Percentiles rank a stretch among this genome's conserved stretches.
Evolutionary conservation across 2,888 invertebrate genomes (phyloP).

Genomic region (Perdita meconis): DNA sequence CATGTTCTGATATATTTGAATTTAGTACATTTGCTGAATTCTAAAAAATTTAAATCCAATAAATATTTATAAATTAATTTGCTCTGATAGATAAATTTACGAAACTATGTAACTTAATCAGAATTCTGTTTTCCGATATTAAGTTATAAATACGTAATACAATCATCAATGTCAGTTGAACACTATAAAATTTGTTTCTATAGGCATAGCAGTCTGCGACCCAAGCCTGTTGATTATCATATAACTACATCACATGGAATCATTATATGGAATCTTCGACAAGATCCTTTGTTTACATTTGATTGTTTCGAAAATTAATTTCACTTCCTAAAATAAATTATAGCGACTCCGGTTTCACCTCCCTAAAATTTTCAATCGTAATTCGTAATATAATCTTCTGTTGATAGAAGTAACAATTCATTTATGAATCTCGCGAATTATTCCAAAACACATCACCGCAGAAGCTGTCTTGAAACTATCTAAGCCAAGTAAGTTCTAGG

Average conservation of each 20-base stretch:
- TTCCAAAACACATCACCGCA: not conserved
- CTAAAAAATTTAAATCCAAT: slow-evolving; percentile 3
- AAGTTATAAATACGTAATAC: not conserved
- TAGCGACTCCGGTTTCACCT: not conserved
- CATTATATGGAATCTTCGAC: not conserved
- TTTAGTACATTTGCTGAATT: not conserved
- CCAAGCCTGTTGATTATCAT: not conserved
- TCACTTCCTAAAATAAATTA: slow-evolving; percentile 7
- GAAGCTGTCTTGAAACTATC: not conserved
- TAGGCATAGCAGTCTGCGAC: slow-evolving; percentile 10
- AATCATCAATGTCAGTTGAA: not conserved
- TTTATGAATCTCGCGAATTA: not conserved
- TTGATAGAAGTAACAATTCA: not conserved
- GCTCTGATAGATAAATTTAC: too few species aligned
- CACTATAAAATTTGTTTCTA: slow-evolving; percentile 7
- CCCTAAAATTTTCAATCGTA: not conserved
- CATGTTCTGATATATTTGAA: not conserved
- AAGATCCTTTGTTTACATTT: not conserved
- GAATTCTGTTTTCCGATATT: not conserved
- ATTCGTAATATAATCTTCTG: not conserved
- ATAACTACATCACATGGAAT: not conserved
- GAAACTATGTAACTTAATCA: too few species aligned
- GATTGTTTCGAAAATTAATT: not conserved
- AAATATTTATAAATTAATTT: not conserved
- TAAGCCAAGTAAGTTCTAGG: slow-evolving; percentile 68